Base-by-base conservation (phyloP, 2,888 invertebrate species). In the Lepeophtheirus nordmannii region DNA sequence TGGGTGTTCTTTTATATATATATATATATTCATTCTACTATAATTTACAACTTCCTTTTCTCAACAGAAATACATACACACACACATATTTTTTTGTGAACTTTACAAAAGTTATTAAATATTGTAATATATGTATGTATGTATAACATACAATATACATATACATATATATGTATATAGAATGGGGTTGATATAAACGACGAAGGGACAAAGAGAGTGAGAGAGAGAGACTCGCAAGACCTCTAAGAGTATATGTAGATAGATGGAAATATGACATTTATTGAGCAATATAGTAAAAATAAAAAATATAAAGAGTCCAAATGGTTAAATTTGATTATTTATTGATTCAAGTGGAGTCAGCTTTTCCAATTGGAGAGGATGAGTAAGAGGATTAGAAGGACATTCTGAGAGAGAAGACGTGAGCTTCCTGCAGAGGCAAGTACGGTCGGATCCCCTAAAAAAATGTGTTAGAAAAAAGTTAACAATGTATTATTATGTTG, bases 31-130 rank as follows among this genome's bases (percentile, higher is more conserved):
- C 53, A 46, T 46, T n/a, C 53, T 46, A 46, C 14, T 14, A 46
- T 46, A 46, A 46, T 46, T 46, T 46, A 46, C 8, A 46, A 46
- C 53, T 46, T 46, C 53, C 53, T 46, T 46, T 46, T 46, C 8
- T 46, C 17, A 46, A 46, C 53, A 46, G 53, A 46, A 46, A 46
- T n/a, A 46, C 1, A 46, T n/a, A 46, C 17, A 46, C 8, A 46
- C 8, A 46, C 8, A 46, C 8, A n/a, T n/a, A n/a, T n/a, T 46
- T 46, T 46, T 46, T 46, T n/a, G 53, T 46, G 53, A 46, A 46
- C 53, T 46, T 46, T 46, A 46, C 53, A 46, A 46, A 46, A 46
- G 53, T 46, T 46, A 46, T 46, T 46, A 46, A 46, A 46, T 46
- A 46, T n/a, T 46, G 17, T 46, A 30, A 30, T 30, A 30, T 46